A percentile compares a stretch with the other conserved stretches of the same genome.
Evolutionary conservation across 2,888 invertebrate species (phyloP).

Genomic region (Euproctis similis): DNA sequence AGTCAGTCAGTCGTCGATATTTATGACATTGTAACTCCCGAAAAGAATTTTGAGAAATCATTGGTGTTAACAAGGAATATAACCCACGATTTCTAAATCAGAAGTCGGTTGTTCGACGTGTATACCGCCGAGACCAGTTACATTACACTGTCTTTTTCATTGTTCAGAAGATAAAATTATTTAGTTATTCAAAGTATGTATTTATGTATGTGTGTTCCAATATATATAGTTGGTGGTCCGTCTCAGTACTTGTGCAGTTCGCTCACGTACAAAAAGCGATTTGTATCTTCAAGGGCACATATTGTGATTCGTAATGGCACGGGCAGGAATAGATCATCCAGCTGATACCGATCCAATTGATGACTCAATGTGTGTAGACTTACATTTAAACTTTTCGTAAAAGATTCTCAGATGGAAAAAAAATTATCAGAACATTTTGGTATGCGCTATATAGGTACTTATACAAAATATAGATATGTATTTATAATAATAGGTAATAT

Average conservation of each 20-base stretch:
- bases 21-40: no score
- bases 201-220: slow-evolving; percentile 33
- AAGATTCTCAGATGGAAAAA: slow-evolving; percentile 41
- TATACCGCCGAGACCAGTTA: no score
- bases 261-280: slow-evolving; percentile 43
- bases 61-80: no score
- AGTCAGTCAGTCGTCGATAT: no score
- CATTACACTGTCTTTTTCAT: no score
- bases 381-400: slow-evolving; percentile 35
- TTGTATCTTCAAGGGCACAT: slow-evolving; percentile 62
- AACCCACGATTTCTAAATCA: no score
- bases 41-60: no score
- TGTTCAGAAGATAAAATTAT: no score
- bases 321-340: slow-evolving; percentile 60
- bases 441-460: slow-evolving; percentile 17
- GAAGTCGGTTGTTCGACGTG: no score
- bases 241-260: slow-evolving; percentile 59
- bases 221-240: slow-evolving; percentile 64
- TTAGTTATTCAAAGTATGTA: slow-evolving; percentile 11
- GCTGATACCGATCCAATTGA: slow-evolving; percentile 49
- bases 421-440: slow-evolving; percentile 33
- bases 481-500: no score
- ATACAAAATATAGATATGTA: no score
- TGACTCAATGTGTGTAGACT: slow-evolving; percentile 48
- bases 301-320: slow-evolving; percentile 60